Base-by-base conservation (phyloP, 2,797 vertebrate species). In the Siniperca undulata region DNA sequence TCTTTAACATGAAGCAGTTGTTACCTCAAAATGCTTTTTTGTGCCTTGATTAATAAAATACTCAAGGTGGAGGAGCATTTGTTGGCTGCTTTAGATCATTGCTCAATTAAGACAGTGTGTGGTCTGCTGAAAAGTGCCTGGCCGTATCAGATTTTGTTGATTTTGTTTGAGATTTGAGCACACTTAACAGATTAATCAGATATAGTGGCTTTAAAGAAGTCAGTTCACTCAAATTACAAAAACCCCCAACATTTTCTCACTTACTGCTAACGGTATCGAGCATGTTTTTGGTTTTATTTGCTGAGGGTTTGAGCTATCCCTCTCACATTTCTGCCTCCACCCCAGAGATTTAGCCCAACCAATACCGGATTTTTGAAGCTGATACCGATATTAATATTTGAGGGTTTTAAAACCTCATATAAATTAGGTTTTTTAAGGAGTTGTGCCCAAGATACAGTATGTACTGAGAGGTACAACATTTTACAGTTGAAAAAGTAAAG, bases 1-100 rank as follows among this genome's bases (percentile, higher is more conserved):
- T 75, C 75, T 74, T 34, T 78, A 85, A 86, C 71, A 34, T 1
- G 9, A 70, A 74, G 67, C 81, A 36, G 70, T 14, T 19, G 9
- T 40, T 38, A 1, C 70, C 42, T 68, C 46, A n/a, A 52, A 77
- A 83, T 58, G 85, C 83, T 81, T 83, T 76, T 76, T 68, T n/a
- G 42, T 59, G 19, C 73, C 42, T 60, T 56, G 30, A 74, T 73
- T 52, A 22, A 60, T 22, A 11, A 36, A 22, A 7, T 8, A 59
- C 40, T 77, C 20, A 52, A 62, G 64, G 53, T 55, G 48, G 69
- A 79, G 44, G 76, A 85, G 72, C 77, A 40, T 83, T 81, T 42
- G 7, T 56, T 38, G 16, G 27, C 84, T 19, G 82, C 74, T 77
- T 67, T 80, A 67, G 70, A 52, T 75, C 56, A 36, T 44, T 34